These are phyloP conservation scores for Zaprionus lachaisei DNA, from an alignment of 1,140 invertebrate genomes.

Conservation along the genomic window DNA sequence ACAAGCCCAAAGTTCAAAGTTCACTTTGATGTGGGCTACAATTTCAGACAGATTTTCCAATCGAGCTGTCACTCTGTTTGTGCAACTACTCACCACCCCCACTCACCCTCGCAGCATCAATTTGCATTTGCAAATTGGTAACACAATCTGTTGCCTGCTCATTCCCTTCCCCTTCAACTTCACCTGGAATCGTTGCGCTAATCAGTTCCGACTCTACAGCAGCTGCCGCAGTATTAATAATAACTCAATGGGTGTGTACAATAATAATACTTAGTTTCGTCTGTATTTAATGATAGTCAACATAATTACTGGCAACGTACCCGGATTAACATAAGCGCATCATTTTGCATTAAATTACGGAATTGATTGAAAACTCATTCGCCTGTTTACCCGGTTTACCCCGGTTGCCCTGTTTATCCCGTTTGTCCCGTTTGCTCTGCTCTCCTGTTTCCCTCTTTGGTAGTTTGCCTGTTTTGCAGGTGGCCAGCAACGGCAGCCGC, in stretches of 20 bases:
- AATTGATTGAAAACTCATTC: constrained; percentile 16
- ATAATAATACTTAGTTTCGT: constrained; percentile 16
- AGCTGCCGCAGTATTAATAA: constrained; percentile 28
- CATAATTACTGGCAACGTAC: constrained; percentile 22
- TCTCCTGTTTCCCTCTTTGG: background rate
- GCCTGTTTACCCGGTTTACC: background rate
- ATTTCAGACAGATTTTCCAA: constrained; percentile 15
- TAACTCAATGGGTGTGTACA: constrained; percentile 14
- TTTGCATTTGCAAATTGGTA: constrained; percentile 74
- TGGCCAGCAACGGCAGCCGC: constrained; percentile 1
- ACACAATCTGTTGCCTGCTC: constrained; percentile 45
- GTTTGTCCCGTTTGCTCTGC: no score
- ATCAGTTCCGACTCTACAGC: constrained; percentile 7
- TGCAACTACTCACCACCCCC: background rate
- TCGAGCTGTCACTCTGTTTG: background rate
- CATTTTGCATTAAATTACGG: constrained; percentile 27
- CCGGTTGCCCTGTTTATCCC: no score
- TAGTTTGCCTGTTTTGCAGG: background rate
- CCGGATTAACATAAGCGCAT: constrained; percentile 22
- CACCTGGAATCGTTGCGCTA: constrained; percentile 1
- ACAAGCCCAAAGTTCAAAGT: constrained; percentile 19
- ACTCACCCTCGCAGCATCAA: constrained; percentile 9
- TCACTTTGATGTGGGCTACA: constrained; percentile 26
- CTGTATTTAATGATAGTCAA: constrained; percentile 20
- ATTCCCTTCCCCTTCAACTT: background rate